A percentile compares a stretch with the other conserved stretches of the same genome.
Conservation (phyloP, 2,113 vertebrate genomes). For the Haplochromis vanheusdeni region DNA sequence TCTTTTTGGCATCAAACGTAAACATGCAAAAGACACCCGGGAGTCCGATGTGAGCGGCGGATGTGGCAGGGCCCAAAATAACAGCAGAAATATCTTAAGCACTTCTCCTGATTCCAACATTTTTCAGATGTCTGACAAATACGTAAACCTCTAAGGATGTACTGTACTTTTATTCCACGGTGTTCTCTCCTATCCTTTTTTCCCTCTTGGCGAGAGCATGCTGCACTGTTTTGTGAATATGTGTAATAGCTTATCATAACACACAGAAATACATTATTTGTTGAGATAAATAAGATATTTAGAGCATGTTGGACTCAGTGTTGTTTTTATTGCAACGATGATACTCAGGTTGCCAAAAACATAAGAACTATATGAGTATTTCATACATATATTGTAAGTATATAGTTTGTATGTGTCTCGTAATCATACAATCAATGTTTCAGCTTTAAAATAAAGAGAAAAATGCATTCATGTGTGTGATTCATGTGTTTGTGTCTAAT, state of each 20-base stretch:
- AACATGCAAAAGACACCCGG: background rate
- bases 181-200: background rate
- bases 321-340: background rate
- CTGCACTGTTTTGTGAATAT: background rate
- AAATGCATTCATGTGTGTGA: background rate
- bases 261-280: background rate
- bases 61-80: background rate
- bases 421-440: background rate
- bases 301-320: background rate
- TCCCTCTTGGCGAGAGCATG: background rate
- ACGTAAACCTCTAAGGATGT: background rate
- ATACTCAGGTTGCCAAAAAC: background rate
- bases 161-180: background rate
- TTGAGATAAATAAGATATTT: background rate
- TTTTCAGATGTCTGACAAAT: background rate
- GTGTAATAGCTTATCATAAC: background rate
- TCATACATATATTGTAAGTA: background rate
- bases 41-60: background rate
- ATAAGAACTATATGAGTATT: fast-evolving
- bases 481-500: background rate
- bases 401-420: background rate
- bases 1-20: slow-evolving; percentile 76
- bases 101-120: background rate
- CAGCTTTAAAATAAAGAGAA: background rate
- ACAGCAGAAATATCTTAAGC: background rate